A percentile compares a stretch with the other conserved stretches of the same genome.
phyloP scores from a whole-genome alignment of 2,113 vertebrate genomes.

The Ariopsis seemanni region DNA sequence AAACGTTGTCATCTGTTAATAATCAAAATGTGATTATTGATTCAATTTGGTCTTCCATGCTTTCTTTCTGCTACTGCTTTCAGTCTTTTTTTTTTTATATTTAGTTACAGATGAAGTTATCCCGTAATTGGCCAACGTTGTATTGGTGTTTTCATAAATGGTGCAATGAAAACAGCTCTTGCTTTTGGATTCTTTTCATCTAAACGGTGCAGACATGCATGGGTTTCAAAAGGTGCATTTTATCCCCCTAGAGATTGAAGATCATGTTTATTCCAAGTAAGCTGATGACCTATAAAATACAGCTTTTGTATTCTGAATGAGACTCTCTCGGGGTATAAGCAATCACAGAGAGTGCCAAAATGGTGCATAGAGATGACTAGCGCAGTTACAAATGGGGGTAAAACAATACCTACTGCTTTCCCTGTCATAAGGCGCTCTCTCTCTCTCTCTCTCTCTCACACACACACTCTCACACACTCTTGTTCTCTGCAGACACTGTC shows the following conservation, averaged over 20 bases:
- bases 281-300: constrained; percentile 25
- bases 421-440: constrained; percentile 28
- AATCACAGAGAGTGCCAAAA: constrained; percentile 46
- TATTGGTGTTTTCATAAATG: neutral
- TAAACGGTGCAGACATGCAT: neutral
- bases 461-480: neutral
- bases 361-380: constrained; percentile 19
- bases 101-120: neutral
- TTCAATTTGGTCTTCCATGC: neutral
- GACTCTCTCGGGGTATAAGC: neutral
- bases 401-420: constrained; percentile 41
- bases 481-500: constrained; percentile 66
- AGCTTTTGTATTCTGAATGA: constrained; percentile 18
- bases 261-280: constrained; percentile 34
- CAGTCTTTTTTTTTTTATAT: neutral
- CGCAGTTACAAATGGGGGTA: constrained; percentile 34
- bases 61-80: neutral
- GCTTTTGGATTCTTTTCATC: neutral
- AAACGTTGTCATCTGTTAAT: neutral
- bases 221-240: neutral
- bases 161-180: neutral
- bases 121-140: neutral
- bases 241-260: neutral
- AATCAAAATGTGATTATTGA: neutral
- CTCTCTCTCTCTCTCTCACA: constrained; percentile 21